Evolutionary conservation across 2,113 vertebrate species (phyloP), one percentile per base, ranked within the genome.

Genomic region (Callorhinus ursinus): DNA sequence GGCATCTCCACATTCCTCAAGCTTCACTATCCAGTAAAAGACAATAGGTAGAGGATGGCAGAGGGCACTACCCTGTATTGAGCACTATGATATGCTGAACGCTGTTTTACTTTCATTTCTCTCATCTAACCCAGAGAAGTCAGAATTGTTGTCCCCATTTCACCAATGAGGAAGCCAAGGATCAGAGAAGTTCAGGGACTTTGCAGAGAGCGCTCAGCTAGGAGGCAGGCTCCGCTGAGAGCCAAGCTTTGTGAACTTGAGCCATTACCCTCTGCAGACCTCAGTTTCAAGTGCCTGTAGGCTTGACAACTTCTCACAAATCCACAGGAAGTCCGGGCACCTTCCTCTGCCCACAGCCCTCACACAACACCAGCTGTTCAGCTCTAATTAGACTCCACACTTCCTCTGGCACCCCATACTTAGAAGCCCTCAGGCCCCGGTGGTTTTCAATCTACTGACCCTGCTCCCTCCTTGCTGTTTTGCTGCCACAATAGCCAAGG

Each of bases 341-440:
- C 77, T 91, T 95, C 65, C 51, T 97, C 74, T 95, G 67, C 81
- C 55, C 46, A 74, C 49, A 69, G 53, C 61, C 80, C 59, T 96
- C 36, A n/a, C 14, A 31, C 39, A 61, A n/a, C 39, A 92, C 87
- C 59, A 91, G 93, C 86, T 96, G 65, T 86, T 95, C 72, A 51
- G 92, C 67, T 96, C 92, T 94, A 95, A 97, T 97, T 97, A 94
- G 71, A 93, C 61, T 85, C 65, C 51, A 46, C 53, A 93, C 67
- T 90, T 95, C 95, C 88, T 93, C 82, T 93, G 87, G 89, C 86
- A 96, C 79, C 80, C 72, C 61, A 87, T 39, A 65, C 83, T 88
- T 94, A 85, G 92, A 96, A 90, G 86, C 57, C 86, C 51, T 93
- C 61, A 69, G 79, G 89, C 93, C 77, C 59, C 36, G 51, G 18